Conservation (phyloP, 2,888 invertebrate species). For the Agapostemon virescens region DNA sequence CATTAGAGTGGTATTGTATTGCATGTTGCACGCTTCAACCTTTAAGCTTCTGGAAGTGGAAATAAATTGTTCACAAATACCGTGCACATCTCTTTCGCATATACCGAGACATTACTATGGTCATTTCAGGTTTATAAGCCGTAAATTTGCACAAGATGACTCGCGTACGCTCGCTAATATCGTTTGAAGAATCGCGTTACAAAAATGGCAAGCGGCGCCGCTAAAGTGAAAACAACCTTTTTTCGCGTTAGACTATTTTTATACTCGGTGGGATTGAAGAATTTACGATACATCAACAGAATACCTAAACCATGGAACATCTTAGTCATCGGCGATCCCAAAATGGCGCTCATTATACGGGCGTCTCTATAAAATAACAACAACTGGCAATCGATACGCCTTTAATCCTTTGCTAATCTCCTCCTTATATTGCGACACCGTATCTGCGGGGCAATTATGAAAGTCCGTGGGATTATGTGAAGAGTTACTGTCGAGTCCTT, state of each 20-base stretch:
- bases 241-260: neutral
- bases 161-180: neutral
- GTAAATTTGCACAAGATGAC: neutral
- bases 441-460: conserved; percentile 23
- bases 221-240: conserved; percentile 12
- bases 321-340: conserved; percentile 3
- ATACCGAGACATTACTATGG: neutral
- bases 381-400: neutral
- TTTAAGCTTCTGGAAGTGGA: neutral
- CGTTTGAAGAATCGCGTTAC: neutral
- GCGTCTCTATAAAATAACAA: neutral
- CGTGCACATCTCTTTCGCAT: neutral
- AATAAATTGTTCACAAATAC: neutral
- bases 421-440: conserved; percentile 19
- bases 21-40: neutral
- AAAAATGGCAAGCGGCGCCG: neutral
- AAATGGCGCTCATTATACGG: conserved; percentile 22
- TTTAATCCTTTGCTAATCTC: conserved; percentile 5
- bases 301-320: neutral
- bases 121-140: neutral
- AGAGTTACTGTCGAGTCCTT: conserved; percentile 20
- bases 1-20: neutral
- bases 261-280: neutral
- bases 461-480: conserved; percentile 23
- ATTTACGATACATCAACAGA: conserved; percentile 3